A percentile compares a stretch with the other conserved stretches of the same genome.
These are phyloP conservation scores for Hydropotes inermis DNA, from an alignment of 2,113 vertebrate genomes.

Conservation along the genomic window DNA sequence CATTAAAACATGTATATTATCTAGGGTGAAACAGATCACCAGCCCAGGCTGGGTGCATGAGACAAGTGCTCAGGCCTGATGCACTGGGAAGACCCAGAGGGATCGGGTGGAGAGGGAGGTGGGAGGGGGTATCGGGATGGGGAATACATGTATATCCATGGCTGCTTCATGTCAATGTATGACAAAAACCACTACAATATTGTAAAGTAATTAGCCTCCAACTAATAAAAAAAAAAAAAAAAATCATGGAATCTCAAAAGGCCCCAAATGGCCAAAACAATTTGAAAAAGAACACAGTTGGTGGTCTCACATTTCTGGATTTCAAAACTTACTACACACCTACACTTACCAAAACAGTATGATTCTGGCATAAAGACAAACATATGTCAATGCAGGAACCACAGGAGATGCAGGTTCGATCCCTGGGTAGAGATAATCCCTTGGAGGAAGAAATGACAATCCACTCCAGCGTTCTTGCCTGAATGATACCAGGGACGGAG, in stretches of 20 bases:
- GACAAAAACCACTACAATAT: too few relatives aligned
- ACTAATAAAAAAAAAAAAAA: not conserved
- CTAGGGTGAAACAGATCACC: too few relatives aligned
- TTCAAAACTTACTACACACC: not conserved
- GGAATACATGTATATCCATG: too few relatives aligned
- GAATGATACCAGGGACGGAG: not conserved
- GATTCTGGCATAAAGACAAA: not conserved
- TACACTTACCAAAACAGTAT: not conserved
- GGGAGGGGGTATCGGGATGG: too few relatives aligned
- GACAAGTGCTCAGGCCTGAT: too few relatives aligned
- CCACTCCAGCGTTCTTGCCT: not conserved
- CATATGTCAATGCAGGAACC: not conserved
- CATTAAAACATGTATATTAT: too few relatives aligned
- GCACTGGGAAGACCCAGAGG: too few relatives aligned
- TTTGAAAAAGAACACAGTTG: not conserved
- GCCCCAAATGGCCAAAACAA: not conserved
- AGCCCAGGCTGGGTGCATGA: too few relatives aligned
- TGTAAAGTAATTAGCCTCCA: too few relatives aligned
- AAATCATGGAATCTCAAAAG: not conserved
- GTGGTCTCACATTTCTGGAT: not conserved
- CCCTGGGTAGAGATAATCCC: not conserved
- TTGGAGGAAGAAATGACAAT: not conserved
- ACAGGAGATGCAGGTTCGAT: not conserved
- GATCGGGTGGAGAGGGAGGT: too few relatives aligned
- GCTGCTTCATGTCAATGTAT: too few relatives aligned